Evolutionary conservation across 2,113 vertebrate species (phyloP).

Genomic region (Anseranas semipalmata): DNA sequence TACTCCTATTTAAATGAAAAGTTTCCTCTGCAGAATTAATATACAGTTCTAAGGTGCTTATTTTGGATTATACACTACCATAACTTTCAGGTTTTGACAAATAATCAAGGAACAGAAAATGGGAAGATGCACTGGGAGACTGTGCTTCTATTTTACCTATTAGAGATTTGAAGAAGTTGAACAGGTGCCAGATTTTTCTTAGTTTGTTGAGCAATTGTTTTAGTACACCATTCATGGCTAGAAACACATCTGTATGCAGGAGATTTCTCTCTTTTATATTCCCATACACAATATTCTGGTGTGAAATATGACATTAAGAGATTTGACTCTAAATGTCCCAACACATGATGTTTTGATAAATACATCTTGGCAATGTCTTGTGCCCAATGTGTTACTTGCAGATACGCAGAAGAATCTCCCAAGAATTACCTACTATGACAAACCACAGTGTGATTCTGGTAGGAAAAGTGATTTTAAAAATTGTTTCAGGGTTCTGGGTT

Average conservation of each 20-base stretch:
- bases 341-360: background rate
- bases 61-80: background rate
- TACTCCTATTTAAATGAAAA: background rate
- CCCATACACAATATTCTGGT: background rate
- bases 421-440: background rate
- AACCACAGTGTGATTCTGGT: background rate
- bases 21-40: background rate
- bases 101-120: background rate
- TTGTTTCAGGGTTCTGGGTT: background rate
- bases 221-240: background rate
- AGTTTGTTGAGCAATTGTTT: background rate
- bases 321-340: background rate
- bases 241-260: background rate
- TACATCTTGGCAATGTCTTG: background rate
- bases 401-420: background rate
- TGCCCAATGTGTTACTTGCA: background rate
- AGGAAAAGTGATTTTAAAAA: background rate
- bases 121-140: background rate
- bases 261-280: background rate
- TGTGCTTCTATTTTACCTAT: background rate
- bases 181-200: background rate
- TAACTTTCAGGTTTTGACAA: background rate
- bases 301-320: background rate
- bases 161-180: background rate
- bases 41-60: background rate